A percentile compares a stretch with the other conserved stretches of the same genome.
Conservation (phyloP, 2,888 invertebrate species). For the Tribolium freemani region DNA sequence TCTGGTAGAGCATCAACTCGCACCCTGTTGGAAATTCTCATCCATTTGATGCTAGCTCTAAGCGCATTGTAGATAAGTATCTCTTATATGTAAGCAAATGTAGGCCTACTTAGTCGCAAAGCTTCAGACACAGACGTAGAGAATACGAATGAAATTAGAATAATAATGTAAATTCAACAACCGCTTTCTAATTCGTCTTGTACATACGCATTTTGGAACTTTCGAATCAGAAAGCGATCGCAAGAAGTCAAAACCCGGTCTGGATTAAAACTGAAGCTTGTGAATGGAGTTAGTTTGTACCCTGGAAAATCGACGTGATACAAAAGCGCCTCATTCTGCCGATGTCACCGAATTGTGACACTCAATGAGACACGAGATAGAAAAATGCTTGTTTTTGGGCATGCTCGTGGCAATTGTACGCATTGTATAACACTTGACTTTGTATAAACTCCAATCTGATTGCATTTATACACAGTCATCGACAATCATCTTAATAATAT, state of each 20-base stretch:
- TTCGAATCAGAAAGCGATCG: constrained; percentile 2
- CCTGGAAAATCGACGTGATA: constrained; percentile 49
- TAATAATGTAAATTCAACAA: constrained; percentile 44
- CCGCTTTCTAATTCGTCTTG: constrained; percentile 33
- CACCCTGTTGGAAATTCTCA: constrained; percentile 47
- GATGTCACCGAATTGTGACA: constrained; percentile 41
- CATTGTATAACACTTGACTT: constrained; percentile 55
- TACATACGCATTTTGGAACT: not conserved
- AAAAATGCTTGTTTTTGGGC: constrained; percentile 43
- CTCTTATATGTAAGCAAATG: constrained; percentile 44
- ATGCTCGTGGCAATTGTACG: constrained; percentile 60
- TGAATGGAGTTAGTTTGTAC: constrained; percentile 55
- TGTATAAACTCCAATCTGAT: constrained; percentile 57
- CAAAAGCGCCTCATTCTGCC: constrained; percentile 44
- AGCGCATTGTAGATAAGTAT: constrained; percentile 55
- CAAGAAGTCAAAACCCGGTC: constrained; percentile 28
- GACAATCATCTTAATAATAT: constrained; percentile 64
- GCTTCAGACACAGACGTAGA: constrained; percentile 52
- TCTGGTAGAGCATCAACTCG: constrained; percentile 38
- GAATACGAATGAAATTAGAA: constrained; percentile 47
- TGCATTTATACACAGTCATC: constrained; percentile 64
- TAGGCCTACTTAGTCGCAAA: constrained; percentile 50
- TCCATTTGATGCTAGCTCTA: constrained; percentile 52
- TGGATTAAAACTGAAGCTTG: constrained; percentile 44
- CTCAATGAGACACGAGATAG: constrained; percentile 32